Base-by-base conservation (phyloP, 2,113 vertebrate genomes). In the Muscicapa adusta region DNA sequence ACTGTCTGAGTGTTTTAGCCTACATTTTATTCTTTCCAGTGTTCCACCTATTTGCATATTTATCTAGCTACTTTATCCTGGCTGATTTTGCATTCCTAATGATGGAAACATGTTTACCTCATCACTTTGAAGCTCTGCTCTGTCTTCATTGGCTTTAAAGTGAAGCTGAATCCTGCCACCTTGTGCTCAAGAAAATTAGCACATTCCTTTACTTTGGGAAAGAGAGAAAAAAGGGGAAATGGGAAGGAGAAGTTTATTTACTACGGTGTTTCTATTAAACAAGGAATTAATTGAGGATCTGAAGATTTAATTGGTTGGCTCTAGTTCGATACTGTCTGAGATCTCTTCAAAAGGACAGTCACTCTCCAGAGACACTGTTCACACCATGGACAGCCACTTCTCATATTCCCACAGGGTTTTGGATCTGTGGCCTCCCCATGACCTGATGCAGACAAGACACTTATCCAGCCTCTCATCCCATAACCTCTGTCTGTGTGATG, bases 101-200 rank as follows among this genome's bases (percentile, higher is more conserved):
- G 74, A 51, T 33, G n/a, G 40, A 47, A 86, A 63, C 1, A 0
- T 33, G 74, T 96, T 88, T 68, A 61, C 79, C 45, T 18, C 10
- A 36, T 25, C 42, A 40, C 48, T 84, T 95, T 81, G 74, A 63
- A 82, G n/a, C 72, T 13, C 47, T n/a, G 40, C 29, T 93, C 13
- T 25, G 80, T 11, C 3, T 25, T 51, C 22, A n/a, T 10, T 42
- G 26, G 31, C 18, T 74, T 65, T 51, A 47, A 65, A 81, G 34
- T 8, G 67, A 97, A 96, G 94, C 79, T 96, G 92, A 96, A 78
- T 60, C 79, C 94, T 97, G 97, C 97, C 98, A 98, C 97, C 98
- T 97, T 94, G 97, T 96, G 97, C 83, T 95, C 94, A 94, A 93
- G 92, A 88, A 25, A 36, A 73, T 97, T 93, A 97, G 18, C 74